These are phyloP conservation scores for Scotopteryx bipunctaria DNA, from an alignment of 2,888 invertebrate species.

Conservation along the genomic window DNA sequence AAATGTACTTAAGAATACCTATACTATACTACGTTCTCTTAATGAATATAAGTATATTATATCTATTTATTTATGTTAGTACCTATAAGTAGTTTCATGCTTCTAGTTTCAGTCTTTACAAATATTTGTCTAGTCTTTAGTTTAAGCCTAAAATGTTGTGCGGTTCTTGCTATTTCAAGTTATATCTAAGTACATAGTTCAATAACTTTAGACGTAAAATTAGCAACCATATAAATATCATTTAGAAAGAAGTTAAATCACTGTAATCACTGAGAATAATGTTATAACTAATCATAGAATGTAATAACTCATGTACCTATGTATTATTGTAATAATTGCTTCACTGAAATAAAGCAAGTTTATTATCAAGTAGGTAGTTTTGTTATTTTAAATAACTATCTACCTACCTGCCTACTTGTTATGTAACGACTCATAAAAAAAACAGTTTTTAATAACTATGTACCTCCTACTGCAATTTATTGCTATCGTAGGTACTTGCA, in stretches of 20 bases:
- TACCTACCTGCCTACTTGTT: no score
- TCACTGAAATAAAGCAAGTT: constrained; percentile 70
- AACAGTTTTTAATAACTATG: no score
- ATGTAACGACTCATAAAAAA: no score
- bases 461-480: no score
- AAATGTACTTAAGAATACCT: no score
- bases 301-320: constrained; percentile 54
- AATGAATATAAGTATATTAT: no score
- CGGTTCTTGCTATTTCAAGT: constrained; percentile 12
- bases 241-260: constrained; percentile 32
- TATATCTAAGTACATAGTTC: constrained; percentile 10
- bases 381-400: background rate
- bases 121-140: background rate
- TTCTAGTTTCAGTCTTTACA: background rate
- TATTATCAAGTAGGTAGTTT: constrained; percentile 47
- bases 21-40: no score
- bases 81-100: background rate
- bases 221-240: constrained; percentile 32
- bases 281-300: constrained; percentile 42
- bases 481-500: no score
- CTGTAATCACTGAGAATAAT: constrained; percentile 35
- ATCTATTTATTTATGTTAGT: no score
- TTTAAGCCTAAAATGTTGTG: constrained; percentile 10
- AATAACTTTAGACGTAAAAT: constrained; percentile 21
- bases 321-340: constrained; percentile 64